Evolutionary conservation across 2,888 invertebrate genomes (phyloP), one percentile per base, ranked within the genome.

Genomic region (Polia nebulosa): DNA sequence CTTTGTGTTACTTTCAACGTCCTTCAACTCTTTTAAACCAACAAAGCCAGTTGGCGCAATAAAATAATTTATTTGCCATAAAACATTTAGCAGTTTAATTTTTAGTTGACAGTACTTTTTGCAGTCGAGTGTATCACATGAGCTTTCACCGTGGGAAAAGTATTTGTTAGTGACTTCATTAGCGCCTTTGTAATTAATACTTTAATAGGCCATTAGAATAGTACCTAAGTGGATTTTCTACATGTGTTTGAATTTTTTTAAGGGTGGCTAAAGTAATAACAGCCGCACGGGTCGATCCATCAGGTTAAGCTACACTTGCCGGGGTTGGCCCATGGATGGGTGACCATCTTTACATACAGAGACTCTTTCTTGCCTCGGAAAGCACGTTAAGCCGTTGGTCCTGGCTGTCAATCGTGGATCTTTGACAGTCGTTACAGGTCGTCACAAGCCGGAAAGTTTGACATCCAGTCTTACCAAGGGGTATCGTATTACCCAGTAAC

Each of bases 1-100:
- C 57, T 58, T 65, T 67, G 39, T 59, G 9, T 44, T 17, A 60
- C 76, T 73, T 78, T 73, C 73, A 57, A 6, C 29, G 60, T 44
- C 73, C 73, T 73, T 76, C 39, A 39, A 49, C 22, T 13, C 0
- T 2, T 22, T 11, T 1, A 53, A 36, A 29, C 36, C 5, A 2
- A 27, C 47, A 17, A 2, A 2, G n/a, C 45, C 47, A 44, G 49
- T 49, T 58, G 22, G 3, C 22, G 4, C 44, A 3, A 60, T 57
- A 52, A 44, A 44, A 52, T 29, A 34, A 47, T 52, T 17, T 52
- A 57, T 11, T 58, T 20, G 11, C 25, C 39, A 52, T 41, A 34
- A 47, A 53, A 47, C 25, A 8, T 47, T 27, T 27, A 9, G 41
- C 17, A 27, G 47, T 17, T n/a, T n/a, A 17, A 22, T 27, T 49